Evolutionary conservation across 2,888 invertebrate species (phyloP).

Genomic region (Drosophila pegasa): DNA sequence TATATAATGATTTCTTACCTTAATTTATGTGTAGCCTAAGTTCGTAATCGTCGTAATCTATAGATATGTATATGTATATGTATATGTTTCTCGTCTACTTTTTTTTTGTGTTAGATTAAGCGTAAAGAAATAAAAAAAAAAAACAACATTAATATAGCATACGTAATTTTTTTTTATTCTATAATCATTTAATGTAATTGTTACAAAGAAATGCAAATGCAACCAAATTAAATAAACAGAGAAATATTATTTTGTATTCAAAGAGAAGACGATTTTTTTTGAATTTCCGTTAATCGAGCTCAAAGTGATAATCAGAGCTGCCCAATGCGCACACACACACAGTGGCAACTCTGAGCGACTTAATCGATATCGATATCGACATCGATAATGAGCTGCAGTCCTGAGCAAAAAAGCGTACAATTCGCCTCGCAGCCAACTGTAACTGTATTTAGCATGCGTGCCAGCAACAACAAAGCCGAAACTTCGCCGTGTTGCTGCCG

Average conservation of each 20-base stretch:
- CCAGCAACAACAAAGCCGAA: slow-evolving; percentile 1
- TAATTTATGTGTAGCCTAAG: slow-evolving; percentile 23
- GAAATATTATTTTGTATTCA: slow-evolving; percentile 39
- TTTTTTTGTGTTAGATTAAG: slow-evolving; percentile 26
- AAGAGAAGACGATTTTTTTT: slow-evolving; percentile 67
- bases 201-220: slow-evolving; percentile 51
- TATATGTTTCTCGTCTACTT: slow-evolving; percentile 16
- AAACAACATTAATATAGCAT: slow-evolving; percentile 14
- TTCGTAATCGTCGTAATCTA: slow-evolving; percentile 7
- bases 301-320: slow-evolving; percentile 15
- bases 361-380: slow-evolving; percentile 30
- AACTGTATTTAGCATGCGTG: neutral
- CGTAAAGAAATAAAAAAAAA: slow-evolving; percentile 11
- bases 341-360: slow-evolving; percentile 40
- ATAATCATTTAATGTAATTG: slow-evolving; percentile 31
- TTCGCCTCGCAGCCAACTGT: too few species aligned
- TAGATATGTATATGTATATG: slow-evolving; percentile 1
- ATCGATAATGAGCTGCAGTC: slow-evolving; percentile 33
- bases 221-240: slow-evolving; percentile 50
- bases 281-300: neutral
- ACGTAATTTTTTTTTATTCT: slow-evolving; percentile 18
- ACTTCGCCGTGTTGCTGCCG: slow-evolving; percentile 4
- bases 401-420: too few species aligned
- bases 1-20: slow-evolving; percentile 1
- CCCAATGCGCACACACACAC: neutral